These are phyloP conservation scores for Nothoprocta perdicaria DNA, from an alignment of 2,113 vertebrate genomes.

Conservation along the genomic window DNA sequence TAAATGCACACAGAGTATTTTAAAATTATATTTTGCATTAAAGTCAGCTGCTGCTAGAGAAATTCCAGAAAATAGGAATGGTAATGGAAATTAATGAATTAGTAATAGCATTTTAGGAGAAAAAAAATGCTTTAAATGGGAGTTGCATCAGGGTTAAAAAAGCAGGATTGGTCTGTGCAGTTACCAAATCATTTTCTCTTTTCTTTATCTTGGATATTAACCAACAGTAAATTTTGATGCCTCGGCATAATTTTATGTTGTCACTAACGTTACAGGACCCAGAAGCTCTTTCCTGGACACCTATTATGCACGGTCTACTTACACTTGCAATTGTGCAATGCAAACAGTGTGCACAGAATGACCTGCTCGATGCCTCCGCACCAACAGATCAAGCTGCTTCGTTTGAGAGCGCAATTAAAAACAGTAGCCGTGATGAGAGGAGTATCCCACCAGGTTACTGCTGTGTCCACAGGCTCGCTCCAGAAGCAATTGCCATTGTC, in stretches of 20 bases:
- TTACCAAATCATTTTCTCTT: conserved; percentile 6
- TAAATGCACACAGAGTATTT: background rate
- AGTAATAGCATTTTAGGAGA: conserved; percentile 15
- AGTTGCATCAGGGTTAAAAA: conserved; percentile 34
- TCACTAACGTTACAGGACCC: background rate
- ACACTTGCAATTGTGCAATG: conserved; percentile 42
- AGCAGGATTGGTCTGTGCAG: background rate
- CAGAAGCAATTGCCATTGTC: conserved; percentile 28
- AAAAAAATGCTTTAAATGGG: background rate
- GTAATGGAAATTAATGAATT: conserved; percentile 34
- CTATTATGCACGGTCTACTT: conserved; percentile 31
- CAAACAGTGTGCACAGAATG: background rate
- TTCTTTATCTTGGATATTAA: conserved; percentile 17
- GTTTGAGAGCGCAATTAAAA: conserved; percentile 46
- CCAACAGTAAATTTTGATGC: background rate
- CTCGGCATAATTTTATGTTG: conserved; percentile 24
- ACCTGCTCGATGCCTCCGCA: conserved; percentile 20
- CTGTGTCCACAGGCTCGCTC: conserved; percentile 34
- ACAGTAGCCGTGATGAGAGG: background rate
- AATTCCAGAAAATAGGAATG: background rate
- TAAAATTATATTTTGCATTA: background rate
- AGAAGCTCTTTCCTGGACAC: conserved; percentile 39
- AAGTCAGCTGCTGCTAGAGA: background rate
- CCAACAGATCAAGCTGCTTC: conserved; percentile 9
- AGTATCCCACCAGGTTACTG: conserved; percentile 32